Evolutionary conservation across 92 coral and sea anemone genomes (phyloP).

Genomic region (Paragorgia papillata): DNA sequence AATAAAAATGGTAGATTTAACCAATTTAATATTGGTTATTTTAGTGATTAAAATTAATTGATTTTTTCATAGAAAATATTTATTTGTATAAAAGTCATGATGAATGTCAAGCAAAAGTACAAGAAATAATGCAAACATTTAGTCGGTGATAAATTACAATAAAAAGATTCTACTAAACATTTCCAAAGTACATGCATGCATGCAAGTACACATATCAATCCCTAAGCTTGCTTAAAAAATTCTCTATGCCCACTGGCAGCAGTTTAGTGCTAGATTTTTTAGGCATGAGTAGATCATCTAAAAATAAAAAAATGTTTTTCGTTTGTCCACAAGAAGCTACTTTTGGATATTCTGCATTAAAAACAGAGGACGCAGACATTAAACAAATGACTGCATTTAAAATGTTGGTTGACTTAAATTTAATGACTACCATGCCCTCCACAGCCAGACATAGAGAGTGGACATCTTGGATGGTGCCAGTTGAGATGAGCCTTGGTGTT

Average conservation of each 20-base stretch:
- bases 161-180: no score
- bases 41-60: no score
- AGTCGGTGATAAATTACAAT: no score
- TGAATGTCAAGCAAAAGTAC: no score
- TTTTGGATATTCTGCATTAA: neutral
- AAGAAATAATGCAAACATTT: no score
- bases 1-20: no score
- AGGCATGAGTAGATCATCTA: neutral
- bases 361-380: slow-evolving; percentile 1
- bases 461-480: slow-evolving; percentile 7
- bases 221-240: neutral
- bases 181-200: no score
- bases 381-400: slow-evolving; percentile 15
- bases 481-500: neutral
- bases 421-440: slow-evolving; percentile 17
- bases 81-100: no score
- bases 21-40: no score
- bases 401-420: slow-evolving; percentile 7
- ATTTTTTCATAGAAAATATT: no score
- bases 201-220: no score
- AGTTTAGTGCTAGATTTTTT: neutral
- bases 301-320: slow-evolving; percentile 18
- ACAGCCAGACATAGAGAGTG: neutral
- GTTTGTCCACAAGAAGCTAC: slow-evolving; percentile 15
- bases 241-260: neutral